phyloP scores from a whole-genome alignment of 2,888 invertebrate species.

The Caenorhabditis sinica region DNA sequence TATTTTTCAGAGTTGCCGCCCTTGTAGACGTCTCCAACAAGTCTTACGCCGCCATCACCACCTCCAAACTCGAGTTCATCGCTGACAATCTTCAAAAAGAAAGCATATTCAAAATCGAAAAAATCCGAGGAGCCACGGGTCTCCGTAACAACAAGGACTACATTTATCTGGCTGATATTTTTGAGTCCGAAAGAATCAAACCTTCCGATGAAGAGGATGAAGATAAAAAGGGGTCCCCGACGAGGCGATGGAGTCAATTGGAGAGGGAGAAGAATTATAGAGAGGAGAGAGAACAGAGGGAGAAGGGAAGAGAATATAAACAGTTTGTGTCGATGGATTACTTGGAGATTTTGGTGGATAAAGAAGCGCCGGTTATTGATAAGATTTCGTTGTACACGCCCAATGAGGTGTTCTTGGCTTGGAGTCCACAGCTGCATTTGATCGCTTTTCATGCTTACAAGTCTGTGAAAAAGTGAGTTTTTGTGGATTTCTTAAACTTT shows the following conservation, averaged over 20 bases:
- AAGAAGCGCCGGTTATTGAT: constrained; percentile 37
- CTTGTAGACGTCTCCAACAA: constrained; percentile 20
- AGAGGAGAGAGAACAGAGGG: constrained; percentile 1
- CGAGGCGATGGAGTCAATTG: constrained; percentile 64
- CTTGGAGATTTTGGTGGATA: constrained; percentile 30
- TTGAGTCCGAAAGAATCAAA: constrained; percentile 28
- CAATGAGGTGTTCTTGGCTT: constrained; percentile 56
- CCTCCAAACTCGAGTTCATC: constrained; percentile 35
- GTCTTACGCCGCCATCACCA: constrained; percentile 38
- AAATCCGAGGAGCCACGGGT: constrained; percentile 39
- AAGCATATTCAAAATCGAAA: not conserved
- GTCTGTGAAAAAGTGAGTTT: constrained; percentile 31
- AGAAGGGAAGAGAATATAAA: not conserved
- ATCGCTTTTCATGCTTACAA: constrained; percentile 58
- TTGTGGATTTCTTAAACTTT: not conserved
- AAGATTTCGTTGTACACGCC: constrained; percentile 15
- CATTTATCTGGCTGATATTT: constrained; percentile 20
- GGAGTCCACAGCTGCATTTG: constrained; percentile 74
- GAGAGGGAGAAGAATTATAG: constrained; percentile 37
- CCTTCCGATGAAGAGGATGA: not conserved
- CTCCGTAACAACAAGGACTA: not conserved
- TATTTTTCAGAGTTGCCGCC: constrained; percentile 20
- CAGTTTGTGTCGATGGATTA: constrained; percentile 41
- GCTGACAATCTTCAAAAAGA: constrained; percentile 25
- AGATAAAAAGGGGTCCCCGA: constrained; percentile 35